These are phyloP conservation scores for Tetranychus piercei DNA, from an alignment of 2,888 invertebrate species.

Conservation along the genomic window DNA sequence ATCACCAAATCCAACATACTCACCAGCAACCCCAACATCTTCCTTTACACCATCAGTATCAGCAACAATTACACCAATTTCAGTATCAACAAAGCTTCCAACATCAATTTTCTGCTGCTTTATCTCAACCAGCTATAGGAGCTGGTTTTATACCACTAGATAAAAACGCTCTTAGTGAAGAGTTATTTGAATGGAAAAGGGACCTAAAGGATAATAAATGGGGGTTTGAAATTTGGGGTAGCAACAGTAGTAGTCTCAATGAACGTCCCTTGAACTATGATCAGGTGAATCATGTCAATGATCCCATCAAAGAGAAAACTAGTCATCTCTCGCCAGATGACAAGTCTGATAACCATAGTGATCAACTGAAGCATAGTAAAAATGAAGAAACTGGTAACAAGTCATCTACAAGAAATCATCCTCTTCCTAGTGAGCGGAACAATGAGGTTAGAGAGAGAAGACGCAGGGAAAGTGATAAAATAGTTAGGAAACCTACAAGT, in stretches of 20 bases:
- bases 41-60: background rate
- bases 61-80: background rate
- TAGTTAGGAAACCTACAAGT: background rate
- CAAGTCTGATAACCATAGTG: background rate
- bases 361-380: background rate
- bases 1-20: background rate
- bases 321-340: background rate
- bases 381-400: background rate
- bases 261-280: background rate
- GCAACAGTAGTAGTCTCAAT: background rate
- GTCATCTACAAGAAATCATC: background rate
- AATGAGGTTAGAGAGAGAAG: background rate
- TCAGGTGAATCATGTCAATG: background rate
- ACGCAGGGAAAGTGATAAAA: background rate
- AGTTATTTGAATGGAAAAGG: background rate
- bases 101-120: background rate
- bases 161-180: background rate
- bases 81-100: slow-evolving; percentile 1
- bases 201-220: background rate
- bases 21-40: background rate
- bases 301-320: background rate
- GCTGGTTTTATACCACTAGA: background rate
- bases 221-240: background rate
- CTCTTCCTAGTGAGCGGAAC: background rate
- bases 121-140: background rate